Percentiles rank a stretch among this genome's conserved stretches.
Conservation (phyloP, 2,888 invertebrate genomes). For the Phaonia tiefii region DNA sequence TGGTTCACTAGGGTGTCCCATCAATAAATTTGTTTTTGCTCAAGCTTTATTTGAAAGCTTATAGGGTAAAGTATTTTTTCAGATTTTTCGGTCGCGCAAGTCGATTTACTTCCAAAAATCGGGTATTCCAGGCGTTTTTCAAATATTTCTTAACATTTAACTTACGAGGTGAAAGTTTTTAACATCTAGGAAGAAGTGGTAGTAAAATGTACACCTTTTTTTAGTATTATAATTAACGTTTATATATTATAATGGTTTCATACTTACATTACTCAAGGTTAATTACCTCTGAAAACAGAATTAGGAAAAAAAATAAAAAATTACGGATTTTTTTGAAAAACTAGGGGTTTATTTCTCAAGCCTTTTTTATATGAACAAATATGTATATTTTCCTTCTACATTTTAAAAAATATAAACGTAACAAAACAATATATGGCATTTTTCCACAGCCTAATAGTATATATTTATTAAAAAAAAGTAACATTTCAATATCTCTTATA, state of each 20-base stretch:
- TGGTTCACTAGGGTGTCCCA: too few relatives aligned
- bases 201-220: conserved; percentile 23
- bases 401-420: background rate
- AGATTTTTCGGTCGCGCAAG: too few relatives aligned
- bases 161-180: conserved; percentile 29
- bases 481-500: too few relatives aligned
- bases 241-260: conserved; percentile 25
- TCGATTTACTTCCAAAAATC: too few relatives aligned
- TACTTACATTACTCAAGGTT: conserved; percentile 25
- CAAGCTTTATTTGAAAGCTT: too few relatives aligned
- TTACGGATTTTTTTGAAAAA: background rate
- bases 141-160: too few relatives aligned
- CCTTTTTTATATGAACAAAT: too few relatives aligned
- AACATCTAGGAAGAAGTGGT: conserved; percentile 32
- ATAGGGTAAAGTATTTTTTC: too few relatives aligned
- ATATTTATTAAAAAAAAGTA: too few relatives aligned
- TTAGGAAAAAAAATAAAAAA: background rate
- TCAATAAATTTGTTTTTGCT: too few relatives aligned
- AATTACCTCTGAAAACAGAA: conserved; percentile 8
- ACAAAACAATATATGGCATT: background rate
- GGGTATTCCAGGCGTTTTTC: too few relatives aligned
- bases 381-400: too few relatives aligned
- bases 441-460: background rate
- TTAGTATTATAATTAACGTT: conserved; percentile 21
- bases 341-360: background rate